Conservation (phyloP, 2,797 vertebrate genomes). For the Pelobates cultripes region DNA sequence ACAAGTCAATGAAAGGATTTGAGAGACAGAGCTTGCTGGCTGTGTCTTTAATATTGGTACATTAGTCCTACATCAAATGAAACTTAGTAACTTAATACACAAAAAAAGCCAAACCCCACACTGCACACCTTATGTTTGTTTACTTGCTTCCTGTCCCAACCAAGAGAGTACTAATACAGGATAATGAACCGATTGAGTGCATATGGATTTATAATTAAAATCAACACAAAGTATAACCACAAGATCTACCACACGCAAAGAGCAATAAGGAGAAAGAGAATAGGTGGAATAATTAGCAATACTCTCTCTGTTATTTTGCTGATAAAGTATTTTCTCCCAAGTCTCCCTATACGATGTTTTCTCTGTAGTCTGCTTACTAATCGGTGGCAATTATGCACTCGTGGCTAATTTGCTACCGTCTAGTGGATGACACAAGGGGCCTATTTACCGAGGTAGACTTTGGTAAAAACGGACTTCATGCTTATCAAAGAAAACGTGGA, state of each 20-base stretch:
- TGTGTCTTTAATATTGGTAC: too few species aligned
- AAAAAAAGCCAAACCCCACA: too few species aligned
- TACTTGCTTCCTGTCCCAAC: background rate
- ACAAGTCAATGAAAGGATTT: conserved; percentile 40
- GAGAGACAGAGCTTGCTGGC: background rate
- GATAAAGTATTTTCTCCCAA: background rate
- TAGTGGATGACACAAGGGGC: background rate
- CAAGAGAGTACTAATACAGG: background rate
- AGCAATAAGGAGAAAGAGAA: conserved; percentile 12
- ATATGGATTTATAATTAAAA: conserved; percentile 2
- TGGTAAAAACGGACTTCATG: too few species aligned
- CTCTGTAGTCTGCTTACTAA: conserved; percentile 5
- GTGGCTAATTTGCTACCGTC: background rate
- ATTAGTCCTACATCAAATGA: too few species aligned
- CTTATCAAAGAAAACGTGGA: too few species aligned
- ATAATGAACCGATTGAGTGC: background rate
- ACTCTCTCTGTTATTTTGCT: conserved; percentile 4
- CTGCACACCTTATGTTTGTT: background rate
- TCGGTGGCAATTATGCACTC: conserved; percentile 6
- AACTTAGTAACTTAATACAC: background rate
- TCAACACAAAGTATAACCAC: conserved; percentile 16
- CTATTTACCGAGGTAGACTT: background rate
- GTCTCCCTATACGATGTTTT: background rate
- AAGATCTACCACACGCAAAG: conserved; percentile 17
- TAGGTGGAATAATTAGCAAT: conserved; percentile 21